Base-by-base conservation (phyloP, 2,113 vertebrate species). In the Bucco capensis region DNA sequence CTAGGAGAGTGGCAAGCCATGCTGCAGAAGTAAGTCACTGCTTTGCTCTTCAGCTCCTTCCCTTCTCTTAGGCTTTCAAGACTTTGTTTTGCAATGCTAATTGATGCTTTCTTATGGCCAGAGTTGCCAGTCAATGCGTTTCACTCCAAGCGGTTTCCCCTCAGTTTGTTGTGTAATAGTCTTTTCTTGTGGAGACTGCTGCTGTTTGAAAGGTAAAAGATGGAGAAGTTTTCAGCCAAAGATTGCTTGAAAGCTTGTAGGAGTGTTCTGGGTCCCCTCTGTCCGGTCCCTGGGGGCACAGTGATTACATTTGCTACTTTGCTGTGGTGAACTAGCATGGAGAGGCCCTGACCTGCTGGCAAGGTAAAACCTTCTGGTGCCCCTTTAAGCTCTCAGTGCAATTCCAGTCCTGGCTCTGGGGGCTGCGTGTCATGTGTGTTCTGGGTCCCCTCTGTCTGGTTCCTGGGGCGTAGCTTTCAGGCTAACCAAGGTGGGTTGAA, bases 1-100 rank as follows among this genome's bases (percentile, higher is more conserved):
- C 98, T 99, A 84, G 99, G 99, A 64, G 99, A 99, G 97, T 99
- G 99, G 99, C 99, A 99, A 96, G 98, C 98, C 21, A 99, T 99
- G 96, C 98, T 99, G 93, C 99, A 99, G 97, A 99, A 98, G 99
- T 99, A 97, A 98, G 98, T 96, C 86, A 15, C 76, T 70, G 38
- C 50, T 67, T 53, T 61, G 49, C 3, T 86, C 23, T 49, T 42
- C 15, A 56, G 53, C 86, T 79, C n/a, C 74, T 86, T 82, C 22
- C 1, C 0, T 70, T 40, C 71, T 69, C 6, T 14, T 56, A 56
- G n/a, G 14, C 49, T 81, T 61, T 22, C n/a, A n/a, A 9, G 30
- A 61, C 49, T 33, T 54, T 49, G 18, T 53, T 73, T 44, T 60
- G 8, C 11, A 30, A 19, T 77, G 33, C 27, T 77, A 4, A 71